Conservation (phyloP, 2,113 vertebrate genomes). For the Himantopus leucocephalus region DNA sequence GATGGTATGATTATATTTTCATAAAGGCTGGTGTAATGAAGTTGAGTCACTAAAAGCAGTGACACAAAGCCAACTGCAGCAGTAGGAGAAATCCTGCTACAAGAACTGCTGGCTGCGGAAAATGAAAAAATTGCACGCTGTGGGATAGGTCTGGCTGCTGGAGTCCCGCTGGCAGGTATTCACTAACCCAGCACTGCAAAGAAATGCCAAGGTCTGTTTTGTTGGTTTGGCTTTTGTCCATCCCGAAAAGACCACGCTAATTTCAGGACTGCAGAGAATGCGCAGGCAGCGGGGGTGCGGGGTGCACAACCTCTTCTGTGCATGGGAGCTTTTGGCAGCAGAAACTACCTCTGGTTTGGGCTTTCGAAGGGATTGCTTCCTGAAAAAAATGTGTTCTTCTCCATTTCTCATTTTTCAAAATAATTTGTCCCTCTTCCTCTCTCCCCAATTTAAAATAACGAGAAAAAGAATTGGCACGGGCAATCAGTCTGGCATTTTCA, state of each 20-base stretch:
- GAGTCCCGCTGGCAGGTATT: background rate
- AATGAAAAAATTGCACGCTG: background rate
- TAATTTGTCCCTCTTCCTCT: background rate
- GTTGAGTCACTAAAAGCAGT: background rate
- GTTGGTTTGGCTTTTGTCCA: conserved; percentile 4
- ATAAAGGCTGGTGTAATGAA: background rate
- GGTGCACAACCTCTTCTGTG: background rate
- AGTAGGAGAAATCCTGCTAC: background rate
- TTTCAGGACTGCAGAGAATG: background rate
- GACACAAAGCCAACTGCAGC: background rate
- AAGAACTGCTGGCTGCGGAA: background rate
- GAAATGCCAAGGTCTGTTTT: background rate
- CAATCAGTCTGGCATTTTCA: background rate
- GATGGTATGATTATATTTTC: background rate
- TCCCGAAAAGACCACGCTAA: background rate
- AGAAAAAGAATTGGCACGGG: background rate
- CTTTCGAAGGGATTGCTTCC: background rate
- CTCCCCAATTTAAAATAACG: background rate
- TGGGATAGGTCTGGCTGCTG: background rate
- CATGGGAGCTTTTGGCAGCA: background rate
- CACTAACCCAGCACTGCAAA: background rate
- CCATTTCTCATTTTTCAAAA: background rate
- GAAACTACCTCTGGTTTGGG: background rate
- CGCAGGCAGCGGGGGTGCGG: background rate
- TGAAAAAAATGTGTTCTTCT: background rate